Base-by-base conservation (phyloP, 2,113 vertebrate genomes). In the Lepidothrix coronata region DNA sequence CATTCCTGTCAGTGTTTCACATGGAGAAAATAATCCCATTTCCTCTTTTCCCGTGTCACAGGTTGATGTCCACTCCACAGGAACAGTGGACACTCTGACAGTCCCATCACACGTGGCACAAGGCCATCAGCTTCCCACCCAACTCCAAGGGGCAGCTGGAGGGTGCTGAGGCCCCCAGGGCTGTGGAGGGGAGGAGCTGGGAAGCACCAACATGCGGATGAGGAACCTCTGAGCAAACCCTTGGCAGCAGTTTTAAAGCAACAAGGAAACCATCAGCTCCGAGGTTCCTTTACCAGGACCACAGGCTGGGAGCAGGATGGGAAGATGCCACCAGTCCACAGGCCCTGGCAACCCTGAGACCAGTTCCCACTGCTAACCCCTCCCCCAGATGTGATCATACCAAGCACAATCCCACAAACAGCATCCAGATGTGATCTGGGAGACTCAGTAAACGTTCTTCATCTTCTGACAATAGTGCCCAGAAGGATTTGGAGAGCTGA, bases 401-500 rank as follows among this genome's bases (percentile, higher is more conserved):
- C 6, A 2, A 87, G 46, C 82, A 48, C 80, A 91, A 24, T 19
- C 74, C 91, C 87, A n/a, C 28, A 57, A 87, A 89, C 84, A 72
- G 43, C 77, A 81, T 72, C 85, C 94, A 87, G 91, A 92, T 96
- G 95, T 55, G 68, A 35, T 37, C 6, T 23, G 59, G 61, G 82
- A 94, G 68, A 61, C 76, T 77, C 43, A 74, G 58, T 4, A 80
- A 88, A 59, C 88, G 71, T 30, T 43, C 89, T 76, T 31, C 25
- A 67, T 83, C 78, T 77, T 72, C 80, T 74, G 79, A 93, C 78
- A 93, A 84, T 48, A 55, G 82, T 63, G 90, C 92, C 93, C 93
- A 80, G 92, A 83, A 90, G 88, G 90, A 83, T 88, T 49, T 96
- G 90, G 88, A 74, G 51, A 81, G 81, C 21, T 39, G 66, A 89